Conservation (phyloP, 2,113 vertebrate species). For the Rhombomys opimus region DNA sequence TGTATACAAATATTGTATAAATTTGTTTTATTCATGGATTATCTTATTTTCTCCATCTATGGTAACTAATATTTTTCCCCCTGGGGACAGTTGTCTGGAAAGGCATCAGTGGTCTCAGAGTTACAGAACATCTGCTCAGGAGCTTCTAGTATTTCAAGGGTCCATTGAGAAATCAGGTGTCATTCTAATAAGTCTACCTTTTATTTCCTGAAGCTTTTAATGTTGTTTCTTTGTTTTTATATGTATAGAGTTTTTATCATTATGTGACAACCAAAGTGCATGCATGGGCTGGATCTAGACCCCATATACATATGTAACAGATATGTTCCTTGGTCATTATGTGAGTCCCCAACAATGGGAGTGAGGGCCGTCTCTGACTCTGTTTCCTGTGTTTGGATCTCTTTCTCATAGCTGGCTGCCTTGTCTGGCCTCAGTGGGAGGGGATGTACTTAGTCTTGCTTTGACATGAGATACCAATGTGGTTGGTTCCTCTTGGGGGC, state of each 20-base stretch:
- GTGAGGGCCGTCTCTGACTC: too few relatives aligned
- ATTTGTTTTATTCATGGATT: background rate
- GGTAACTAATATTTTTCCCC: background rate
- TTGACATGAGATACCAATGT: too few relatives aligned
- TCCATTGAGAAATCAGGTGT: background rate
- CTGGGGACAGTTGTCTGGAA: background rate
- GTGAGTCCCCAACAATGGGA: too few relatives aligned
- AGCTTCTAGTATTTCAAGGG: background rate
- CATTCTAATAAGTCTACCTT: background rate
- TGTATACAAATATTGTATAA: background rate
- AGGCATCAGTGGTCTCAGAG: background rate
- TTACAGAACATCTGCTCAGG: background rate
- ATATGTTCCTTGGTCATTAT: too few relatives aligned
- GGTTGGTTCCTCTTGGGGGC: too few relatives aligned
- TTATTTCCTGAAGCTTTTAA: background rate
- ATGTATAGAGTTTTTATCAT: background rate
- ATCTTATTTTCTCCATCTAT: background rate
- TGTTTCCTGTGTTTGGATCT: too few relatives aligned
- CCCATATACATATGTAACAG: too few relatives aligned
- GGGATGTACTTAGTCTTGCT: too few relatives aligned
- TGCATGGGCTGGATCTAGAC: too few relatives aligned
- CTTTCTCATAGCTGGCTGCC: too few relatives aligned
- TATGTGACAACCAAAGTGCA: background rate
- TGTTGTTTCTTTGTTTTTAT: background rate
- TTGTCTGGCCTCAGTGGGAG: too few relatives aligned